These are phyloP conservation scores for Agriopis marginaria DNA, from an alignment of 2,888 invertebrate genomes.

Conservation along the genomic window DNA sequence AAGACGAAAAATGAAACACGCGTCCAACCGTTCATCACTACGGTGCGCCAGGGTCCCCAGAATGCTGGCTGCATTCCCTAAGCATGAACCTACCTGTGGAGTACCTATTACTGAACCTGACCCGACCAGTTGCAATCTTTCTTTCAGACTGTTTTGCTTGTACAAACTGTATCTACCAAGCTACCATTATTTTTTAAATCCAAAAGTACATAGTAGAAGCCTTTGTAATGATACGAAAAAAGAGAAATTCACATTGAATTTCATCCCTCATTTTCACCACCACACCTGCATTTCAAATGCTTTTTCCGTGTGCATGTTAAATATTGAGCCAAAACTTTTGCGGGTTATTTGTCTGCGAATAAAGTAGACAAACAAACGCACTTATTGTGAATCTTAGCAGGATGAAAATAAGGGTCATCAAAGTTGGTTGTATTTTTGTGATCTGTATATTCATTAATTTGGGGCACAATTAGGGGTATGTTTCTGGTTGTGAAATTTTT, in stretches of 20 bases:
- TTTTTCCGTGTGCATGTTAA: slow-evolving; percentile 33
- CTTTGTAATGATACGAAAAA: slow-evolving; percentile 18
- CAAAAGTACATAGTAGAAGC: slow-evolving; percentile 20
- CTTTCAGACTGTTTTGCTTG: too few relatives aligned
- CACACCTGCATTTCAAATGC: slow-evolving; percentile 39
- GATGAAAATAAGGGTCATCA: not conserved
- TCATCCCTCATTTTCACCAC: slow-evolving; percentile 32
- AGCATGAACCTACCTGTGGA: too few relatives aligned
- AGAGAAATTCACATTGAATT: slow-evolving; percentile 39
- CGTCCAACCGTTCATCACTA: too few relatives aligned
- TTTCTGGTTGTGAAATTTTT: not conserved
- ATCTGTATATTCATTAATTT: not conserved
- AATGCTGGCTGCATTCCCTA: too few relatives aligned
- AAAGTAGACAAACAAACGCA: not conserved
- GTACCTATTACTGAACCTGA: too few relatives aligned
- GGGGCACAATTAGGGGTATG: not conserved
- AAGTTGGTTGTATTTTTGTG: not conserved
- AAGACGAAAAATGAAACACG: too few relatives aligned
- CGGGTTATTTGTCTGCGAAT: not conserved
- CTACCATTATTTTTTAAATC: not conserved
- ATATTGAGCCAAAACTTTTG: slow-evolving; percentile 9
- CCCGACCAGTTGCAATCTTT: too few relatives aligned
- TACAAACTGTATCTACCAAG: too few relatives aligned
- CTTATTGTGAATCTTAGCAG: not conserved
- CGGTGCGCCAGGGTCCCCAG: too few relatives aligned